Evolutionary conservation across 2,888 invertebrate genomes (phyloP), one percentile per base, ranked within the genome.

Genomic region (Rhodophaea formosa): DNA sequence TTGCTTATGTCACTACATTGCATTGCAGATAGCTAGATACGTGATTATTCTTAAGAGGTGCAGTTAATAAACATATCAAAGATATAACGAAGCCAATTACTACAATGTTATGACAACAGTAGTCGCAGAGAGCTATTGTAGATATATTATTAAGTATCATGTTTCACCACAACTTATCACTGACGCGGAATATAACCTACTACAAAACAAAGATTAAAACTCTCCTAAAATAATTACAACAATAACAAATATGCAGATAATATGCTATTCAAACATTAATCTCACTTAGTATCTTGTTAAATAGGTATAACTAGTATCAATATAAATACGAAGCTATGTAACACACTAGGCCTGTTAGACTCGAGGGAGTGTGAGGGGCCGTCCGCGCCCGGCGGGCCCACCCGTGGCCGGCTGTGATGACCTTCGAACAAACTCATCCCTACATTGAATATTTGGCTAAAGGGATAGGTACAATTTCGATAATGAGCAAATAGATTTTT

Each of bases 141-240:
- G 12, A 67, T 65, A 67, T 75, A 70, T 70, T 71, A 63, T 68
- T 60, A 64, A 69, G 14, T 53, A 66, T 68, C 70, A 68, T 35
- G 35, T 39, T 62, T 75, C 74, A 77, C 77, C 77, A 74, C 74
- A 75, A 74, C 75, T 76, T 77, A 79, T 79, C 77, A 81, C 78
- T 75, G 78, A 78, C 77, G 82, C 70, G 72, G 75, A 76, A 78
- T 79, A 80, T 77, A 82, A 76, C 75, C 76, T 82, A 85, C 74
- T 77, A 73, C 77, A 77, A 88, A 89, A 87, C 83, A 88, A 86
- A 82, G 84, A 84, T 85, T 86, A 84, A 81, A 90, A 89, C 89
- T 90, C 84, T 90, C 88, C 89, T 88, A 88, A 85, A 85, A 86
- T 86, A 86, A 86, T 86, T 86, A 86, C 82, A 88, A 89, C 88